phyloP scores from a whole-genome alignment of 2,113 vertebrate genomes.

The Myotis lucifugus region DNA sequence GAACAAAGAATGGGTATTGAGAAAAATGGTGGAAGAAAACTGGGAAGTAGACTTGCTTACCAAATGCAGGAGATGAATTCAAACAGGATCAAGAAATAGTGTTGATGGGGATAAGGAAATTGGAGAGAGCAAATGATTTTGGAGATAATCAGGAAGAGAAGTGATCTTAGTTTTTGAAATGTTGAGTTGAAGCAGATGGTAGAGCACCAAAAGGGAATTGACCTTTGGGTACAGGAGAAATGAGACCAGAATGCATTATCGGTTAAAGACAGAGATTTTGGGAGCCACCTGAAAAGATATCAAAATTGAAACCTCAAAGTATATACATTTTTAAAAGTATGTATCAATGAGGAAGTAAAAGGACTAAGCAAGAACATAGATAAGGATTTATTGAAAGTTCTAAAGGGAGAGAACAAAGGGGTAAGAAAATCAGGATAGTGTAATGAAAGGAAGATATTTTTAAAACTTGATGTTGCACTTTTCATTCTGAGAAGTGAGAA shows the following conservation, averaged over 20 bases:
- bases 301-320: constrained; percentile 43
- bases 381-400: not conserved
- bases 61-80: not conserved
- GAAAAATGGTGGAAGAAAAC: not conserved
- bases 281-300: not conserved
- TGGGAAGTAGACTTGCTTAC: constrained; percentile 15
- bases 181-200: not conserved
- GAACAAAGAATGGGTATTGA: not conserved
- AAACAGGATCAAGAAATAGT: constrained; percentile 20
- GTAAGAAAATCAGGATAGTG: not conserved
- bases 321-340: not conserved
- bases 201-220: not conserved
- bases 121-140: not conserved
- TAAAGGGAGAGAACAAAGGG: not conserved
- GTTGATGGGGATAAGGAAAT: not conserved
- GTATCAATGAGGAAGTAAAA: not conserved
- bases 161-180: not conserved
- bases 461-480: constrained; percentile 9
- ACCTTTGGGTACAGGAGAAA: not conserved
- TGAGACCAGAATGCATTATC: not conserved
- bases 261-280: not conserved
- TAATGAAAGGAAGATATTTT: not conserved
- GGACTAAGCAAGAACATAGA: not conserved
- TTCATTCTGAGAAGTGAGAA: constrained; percentile 18
- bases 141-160: not conserved